Evolutionary conservation across 2,113 vertebrate genomes (phyloP), one percentile per base, ranked within the genome.

Genomic region (Myodes glareolus): DNA sequence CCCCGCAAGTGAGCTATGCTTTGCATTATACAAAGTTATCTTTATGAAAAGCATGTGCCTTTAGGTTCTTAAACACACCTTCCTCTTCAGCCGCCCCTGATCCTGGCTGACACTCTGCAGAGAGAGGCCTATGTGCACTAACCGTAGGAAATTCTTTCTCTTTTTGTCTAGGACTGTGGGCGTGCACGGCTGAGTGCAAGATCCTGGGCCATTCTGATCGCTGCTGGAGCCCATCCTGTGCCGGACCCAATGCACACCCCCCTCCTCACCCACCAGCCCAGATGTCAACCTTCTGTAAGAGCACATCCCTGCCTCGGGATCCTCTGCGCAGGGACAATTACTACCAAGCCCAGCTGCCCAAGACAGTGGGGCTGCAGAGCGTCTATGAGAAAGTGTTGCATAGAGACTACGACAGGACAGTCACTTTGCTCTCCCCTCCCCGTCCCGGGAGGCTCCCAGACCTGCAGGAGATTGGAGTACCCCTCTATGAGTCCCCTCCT

Each of bases 181-280:
- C 99, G 0, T 99, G 99, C 94, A 99, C 99, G 0, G 99, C 99
- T 0, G 99, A 99, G 97, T 99, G 99, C 98, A 99, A 99, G 98
- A 99, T 99, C 96, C 98, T 99, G 95, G 99, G 99, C 58, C 99
- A 99, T 97, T 99, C 99, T 0, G 99, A 99, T 97, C 99, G 99
- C 92, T 99, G 99, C 98, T 99, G 99, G 99, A 99, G 99, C 97
- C 99, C 99, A 0, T 99, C 99, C 10, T 99, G 99, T 0, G 98
- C 98, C 7, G 99, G 99, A 78, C 98, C 99, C 97, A 99, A 98
- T 7, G 98, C 98, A 8, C 98, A 98, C 11, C 75, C 99, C 11
- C 98, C 99, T 19, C 97, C 98, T 12, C 99, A 98, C 39, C 98
- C 98, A 7, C 98, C 98, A 0, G 98, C 99, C 39, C 98, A 98